phyloP scores from a whole-genome alignment of 1,140 invertebrate genomes.

The Euwallacea similis region DNA sequence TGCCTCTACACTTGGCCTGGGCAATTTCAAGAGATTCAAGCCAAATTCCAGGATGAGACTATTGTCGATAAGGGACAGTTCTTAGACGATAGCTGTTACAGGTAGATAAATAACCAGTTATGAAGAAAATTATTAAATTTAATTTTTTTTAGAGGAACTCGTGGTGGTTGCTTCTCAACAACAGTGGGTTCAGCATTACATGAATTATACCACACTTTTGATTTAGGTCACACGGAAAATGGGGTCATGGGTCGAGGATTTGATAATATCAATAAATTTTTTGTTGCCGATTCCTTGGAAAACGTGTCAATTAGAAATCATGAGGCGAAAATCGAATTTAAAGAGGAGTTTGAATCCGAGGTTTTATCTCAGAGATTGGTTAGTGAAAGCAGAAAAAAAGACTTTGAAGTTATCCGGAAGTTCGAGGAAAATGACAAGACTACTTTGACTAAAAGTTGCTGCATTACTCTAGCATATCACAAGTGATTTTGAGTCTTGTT shows the following conservation, averaged over 20 bases:
- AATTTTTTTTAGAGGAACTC: conserved; percentile 66
- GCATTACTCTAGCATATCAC: conserved; percentile 67
- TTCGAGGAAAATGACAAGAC: conserved; percentile 55
- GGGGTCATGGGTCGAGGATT: conserved; percentile 96
- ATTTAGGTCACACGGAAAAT: conserved; percentile 85
- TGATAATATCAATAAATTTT: conserved; percentile 81
- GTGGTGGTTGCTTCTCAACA: conserved; percentile 88
- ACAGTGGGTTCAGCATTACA: conserved; percentile 92
- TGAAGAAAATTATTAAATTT: background rate
- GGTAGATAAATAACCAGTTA: conserved; percentile 35
- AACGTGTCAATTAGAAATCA: conserved; percentile 53
- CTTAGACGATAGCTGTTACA: conserved; percentile 77
- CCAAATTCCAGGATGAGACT: conserved; percentile 58
- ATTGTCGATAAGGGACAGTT: conserved; percentile 63
- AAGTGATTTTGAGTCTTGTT: conserved; percentile 49
- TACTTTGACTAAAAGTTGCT: conserved; percentile 70
- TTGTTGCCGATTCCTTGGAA: conserved; percentile 57
- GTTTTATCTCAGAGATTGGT: conserved; percentile 58
- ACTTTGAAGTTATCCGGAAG: conserved; percentile 55
- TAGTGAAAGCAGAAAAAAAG: conserved; percentile 57
- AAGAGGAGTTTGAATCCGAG: conserved; percentile 49
- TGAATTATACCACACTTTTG: conserved; percentile 93
- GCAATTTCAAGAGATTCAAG: conserved; percentile 67
- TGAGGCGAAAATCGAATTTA: conserved; percentile 42
- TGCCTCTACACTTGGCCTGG: conserved; percentile 90